These are phyloP conservation scores for Leistus spinibarbis DNA, from an alignment of 2,888 invertebrate genomes.

Conservation along the genomic window DNA sequence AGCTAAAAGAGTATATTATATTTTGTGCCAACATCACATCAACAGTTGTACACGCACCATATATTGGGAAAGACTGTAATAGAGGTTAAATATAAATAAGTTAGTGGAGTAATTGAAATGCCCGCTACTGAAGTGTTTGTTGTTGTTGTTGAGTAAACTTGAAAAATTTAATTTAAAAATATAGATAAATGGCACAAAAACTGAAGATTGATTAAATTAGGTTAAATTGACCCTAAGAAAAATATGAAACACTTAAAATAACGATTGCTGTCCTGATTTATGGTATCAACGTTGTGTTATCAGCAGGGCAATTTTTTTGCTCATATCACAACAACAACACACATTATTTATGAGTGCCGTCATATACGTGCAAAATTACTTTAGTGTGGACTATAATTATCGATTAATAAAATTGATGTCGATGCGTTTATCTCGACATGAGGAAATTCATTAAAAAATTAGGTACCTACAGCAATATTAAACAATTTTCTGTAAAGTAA, in stretches of 20 bases:
- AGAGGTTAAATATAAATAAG: too few species aligned
- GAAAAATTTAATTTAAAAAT: background rate
- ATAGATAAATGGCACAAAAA: background rate
- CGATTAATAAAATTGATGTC: slow-evolving; percentile 28
- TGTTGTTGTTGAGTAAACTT: background rate
- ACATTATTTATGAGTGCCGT: slow-evolving; percentile 26
- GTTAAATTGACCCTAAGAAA: background rate
- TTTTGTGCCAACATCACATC: too few species aligned
- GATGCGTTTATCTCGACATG: slow-evolving; percentile 16
- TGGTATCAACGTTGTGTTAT: background rate
- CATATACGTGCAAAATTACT: slow-evolving; percentile 34
- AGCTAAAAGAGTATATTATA: too few species aligned
- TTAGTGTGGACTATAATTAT: slow-evolving; percentile 23
- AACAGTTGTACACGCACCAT: too few species aligned
- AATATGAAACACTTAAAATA: background rate
- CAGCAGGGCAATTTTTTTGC: background rate
- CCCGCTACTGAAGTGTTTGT: too few species aligned
- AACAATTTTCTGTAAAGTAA: slow-evolving; percentile 15
- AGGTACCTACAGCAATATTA: slow-evolving; percentile 10
- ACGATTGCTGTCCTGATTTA: background rate
- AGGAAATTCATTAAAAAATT: slow-evolving; percentile 35
- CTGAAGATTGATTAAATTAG: background rate
- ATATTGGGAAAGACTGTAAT: too few species aligned
- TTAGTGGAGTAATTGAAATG: too few species aligned
- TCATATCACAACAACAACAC: background rate